These are phyloP conservation scores for Desoria tigrina DNA, from an alignment of 2,888 invertebrate genomes.

Conservation along the genomic window DNA sequence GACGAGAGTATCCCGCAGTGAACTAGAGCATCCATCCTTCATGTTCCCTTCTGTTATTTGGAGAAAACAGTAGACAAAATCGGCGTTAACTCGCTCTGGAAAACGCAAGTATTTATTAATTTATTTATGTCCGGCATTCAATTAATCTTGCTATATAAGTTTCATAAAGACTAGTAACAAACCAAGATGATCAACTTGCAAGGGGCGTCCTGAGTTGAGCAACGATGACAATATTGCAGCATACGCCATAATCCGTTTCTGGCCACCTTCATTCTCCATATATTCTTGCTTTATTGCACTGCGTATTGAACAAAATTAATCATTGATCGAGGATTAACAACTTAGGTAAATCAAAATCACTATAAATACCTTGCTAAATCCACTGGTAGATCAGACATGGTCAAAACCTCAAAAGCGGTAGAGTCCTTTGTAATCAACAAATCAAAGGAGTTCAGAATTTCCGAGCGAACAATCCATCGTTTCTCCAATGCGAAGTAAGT, in stretches of 20 bases:
- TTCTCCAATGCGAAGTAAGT: slow-evolving; percentile 27
- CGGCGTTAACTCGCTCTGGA: slow-evolving; percentile 2
- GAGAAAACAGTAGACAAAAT: background rate
- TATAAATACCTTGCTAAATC: slow-evolving; percentile 21
- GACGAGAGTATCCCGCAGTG: background rate
- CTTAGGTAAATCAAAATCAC: no score
- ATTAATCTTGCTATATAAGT: background rate
- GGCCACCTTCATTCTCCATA: background rate
- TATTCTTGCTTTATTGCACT: slow-evolving; percentile 2
- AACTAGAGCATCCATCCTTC: background rate
- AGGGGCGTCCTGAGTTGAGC: background rate
- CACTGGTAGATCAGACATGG: slow-evolving; percentile 21
- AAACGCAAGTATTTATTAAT: background rate
- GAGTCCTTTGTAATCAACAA: slow-evolving; percentile 18
- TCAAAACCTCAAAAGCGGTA: slow-evolving; percentile 8
- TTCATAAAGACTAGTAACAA: background rate
- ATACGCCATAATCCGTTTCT: background rate
- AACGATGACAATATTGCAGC: background rate
- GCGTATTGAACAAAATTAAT: background rate
- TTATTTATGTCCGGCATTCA: background rate
- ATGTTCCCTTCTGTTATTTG: slow-evolving; percentile 10
- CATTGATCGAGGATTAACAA: no score
- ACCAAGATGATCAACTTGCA: slow-evolving; percentile 11
- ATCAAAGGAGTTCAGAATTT: slow-evolving; percentile 19
- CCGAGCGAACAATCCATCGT: slow-evolving; percentile 19